Evolutionary conservation across 2,888 invertebrate species (phyloP), one percentile per base, ranked within the genome.

Genomic region (Mythimna lalbum): DNA sequence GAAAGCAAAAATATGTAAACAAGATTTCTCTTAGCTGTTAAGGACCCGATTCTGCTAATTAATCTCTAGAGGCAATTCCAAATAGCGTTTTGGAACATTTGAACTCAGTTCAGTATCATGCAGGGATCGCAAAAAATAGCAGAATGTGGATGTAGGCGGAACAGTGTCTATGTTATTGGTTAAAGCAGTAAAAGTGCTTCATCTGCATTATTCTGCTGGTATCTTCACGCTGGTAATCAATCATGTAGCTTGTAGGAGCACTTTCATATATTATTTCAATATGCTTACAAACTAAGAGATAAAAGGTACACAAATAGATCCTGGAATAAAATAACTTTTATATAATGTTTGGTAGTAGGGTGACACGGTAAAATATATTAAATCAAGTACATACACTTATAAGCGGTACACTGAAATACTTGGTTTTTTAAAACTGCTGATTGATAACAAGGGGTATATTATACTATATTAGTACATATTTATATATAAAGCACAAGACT

Each of bases 21-120:
- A 80, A 81, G 81, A 69, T 71, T 72, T 80, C 82, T 84, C 88
- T 89, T 88, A 89, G 88, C 89, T 89, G 86, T 81, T 64, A 59
- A 50, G 59, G 75, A 85, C 76, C 77, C 71, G 70, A 75, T 65
- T 84, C 78, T 84, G 82, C 78, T 81, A 77, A 82, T 47, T 57
- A 63, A 69, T 55, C 65, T 76, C 69, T 76, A 80, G 71, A 83
- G 74, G 79, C 80, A 75, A 61, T 76, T 78, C 72, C 69, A 82
- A 83, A 59, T 69, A 63, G 73, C 74, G 66, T 69, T 63, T 57
- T 63, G 68, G 63, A 76, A 79, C 55, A 71, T 76, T 61, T 64
- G 64, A 60, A 55, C 67, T 64, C 56, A 68, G 61, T 77, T 61
- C 69, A 67, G 64, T 73, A 52, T 76, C 85, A 85, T 85, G 84